Conservation (phyloP, 2,797 vertebrate genomes). For the Oophaga sylvatica region DNA sequence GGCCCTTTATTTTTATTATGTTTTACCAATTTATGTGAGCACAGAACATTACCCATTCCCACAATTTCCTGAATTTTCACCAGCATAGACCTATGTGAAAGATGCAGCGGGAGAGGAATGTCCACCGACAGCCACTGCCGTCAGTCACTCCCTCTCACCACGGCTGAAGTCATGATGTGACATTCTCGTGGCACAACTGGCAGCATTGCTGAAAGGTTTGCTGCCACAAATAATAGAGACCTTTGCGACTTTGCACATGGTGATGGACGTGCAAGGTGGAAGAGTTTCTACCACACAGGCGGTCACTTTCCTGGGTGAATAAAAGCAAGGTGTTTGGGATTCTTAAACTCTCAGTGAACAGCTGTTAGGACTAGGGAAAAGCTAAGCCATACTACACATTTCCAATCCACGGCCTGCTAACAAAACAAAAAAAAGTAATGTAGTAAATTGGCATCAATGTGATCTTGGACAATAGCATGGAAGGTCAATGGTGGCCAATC, state of each 20-base stretch:
- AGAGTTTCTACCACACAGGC: not conserved
- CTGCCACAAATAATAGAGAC: conserved; percentile 50
- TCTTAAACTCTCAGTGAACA: too few species aligned
- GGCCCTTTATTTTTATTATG: too few species aligned
- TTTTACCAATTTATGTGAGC: not conserved
- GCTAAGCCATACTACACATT: too few species aligned
- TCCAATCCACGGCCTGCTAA: too few species aligned
- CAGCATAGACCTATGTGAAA: conserved; percentile 30
- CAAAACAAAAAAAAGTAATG: too few species aligned
- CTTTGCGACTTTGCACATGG: not conserved
- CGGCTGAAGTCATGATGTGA: not conserved
- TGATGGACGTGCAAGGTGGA: not conserved
- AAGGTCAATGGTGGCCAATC: too few species aligned
- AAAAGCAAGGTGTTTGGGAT: too few species aligned
- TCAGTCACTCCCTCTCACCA: conserved; percentile 39
- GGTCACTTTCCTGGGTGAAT: too few species aligned
- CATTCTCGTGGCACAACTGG: not conserved
- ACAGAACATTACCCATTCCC: not conserved
- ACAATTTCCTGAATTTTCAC: not conserved
- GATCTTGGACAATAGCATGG: too few species aligned
- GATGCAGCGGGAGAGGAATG: conserved; percentile 64
- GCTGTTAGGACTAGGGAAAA: too few species aligned
- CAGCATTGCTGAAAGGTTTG: not conserved
- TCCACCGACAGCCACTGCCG: conserved; percentile 60
- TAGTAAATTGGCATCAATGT: too few species aligned